Conservation (phyloP, 2,888 invertebrate genomes). For the Timema podura region DNA sequence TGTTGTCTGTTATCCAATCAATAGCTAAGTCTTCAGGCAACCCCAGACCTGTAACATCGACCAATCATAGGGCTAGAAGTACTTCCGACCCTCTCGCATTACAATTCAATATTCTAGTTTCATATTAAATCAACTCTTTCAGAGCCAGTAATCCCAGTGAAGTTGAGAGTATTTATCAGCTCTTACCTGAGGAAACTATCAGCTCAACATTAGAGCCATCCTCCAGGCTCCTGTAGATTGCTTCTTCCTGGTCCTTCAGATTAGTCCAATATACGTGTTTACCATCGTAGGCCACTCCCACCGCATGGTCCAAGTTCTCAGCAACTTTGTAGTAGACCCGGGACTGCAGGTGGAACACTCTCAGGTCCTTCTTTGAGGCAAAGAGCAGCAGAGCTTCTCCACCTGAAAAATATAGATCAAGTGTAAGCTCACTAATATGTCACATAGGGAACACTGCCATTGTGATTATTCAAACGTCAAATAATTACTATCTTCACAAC, state of each 20-base stretch:
- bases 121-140: not conserved
- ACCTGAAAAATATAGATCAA: constrained; percentile 42
- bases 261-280: constrained; percentile 74
- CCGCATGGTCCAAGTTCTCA: constrained; percentile 34
- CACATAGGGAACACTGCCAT: too few relatives aligned
- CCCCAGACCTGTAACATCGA: constrained; percentile 57
- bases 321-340: constrained; percentile 44
- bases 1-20: constrained; percentile 73
- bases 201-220: constrained; percentile 60
- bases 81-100: not conserved
- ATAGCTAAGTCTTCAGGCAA: constrained; percentile 71
- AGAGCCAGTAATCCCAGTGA: not conserved
- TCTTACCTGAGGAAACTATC: constrained; percentile 44
- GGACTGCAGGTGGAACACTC: constrained; percentile 58
- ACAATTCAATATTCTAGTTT: not conserved
- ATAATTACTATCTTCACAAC: too few relatives aligned
- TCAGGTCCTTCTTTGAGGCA: constrained; percentile 55
- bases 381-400: constrained; percentile 66
- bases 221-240: constrained; percentile 60
- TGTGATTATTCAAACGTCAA: too few relatives aligned
- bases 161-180: too few relatives aligned
- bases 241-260: constrained; percentile 63
- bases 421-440: too few relatives aligned
- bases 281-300: constrained; percentile 69
- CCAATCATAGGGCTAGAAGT: not conserved